Evolutionary conservation across 2,113 vertebrate species (phyloP), one percentile per base, ranked within the genome.

Genomic region (Alligator sinensis): DNA sequence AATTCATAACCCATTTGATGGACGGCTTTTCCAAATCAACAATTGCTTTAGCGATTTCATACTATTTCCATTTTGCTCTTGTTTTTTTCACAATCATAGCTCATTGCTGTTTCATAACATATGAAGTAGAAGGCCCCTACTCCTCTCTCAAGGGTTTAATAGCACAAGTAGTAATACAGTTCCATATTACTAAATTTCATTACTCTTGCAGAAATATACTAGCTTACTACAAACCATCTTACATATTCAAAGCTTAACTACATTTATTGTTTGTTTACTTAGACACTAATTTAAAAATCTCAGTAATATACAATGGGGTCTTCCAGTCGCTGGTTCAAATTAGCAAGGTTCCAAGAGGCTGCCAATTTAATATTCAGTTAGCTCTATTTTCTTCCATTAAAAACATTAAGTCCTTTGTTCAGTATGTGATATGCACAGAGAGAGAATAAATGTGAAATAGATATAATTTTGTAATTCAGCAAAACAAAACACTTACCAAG

Each of bases 401-500:
- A 84, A 90, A 57, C 1, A 14, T 63, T 2, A 91, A 54, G 16
- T 54, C 5, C 2, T 66, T 89, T 79, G 54, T 75, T 81, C 54
- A 30, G n/a, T 47, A 68, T n/a, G 16, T 47, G 11, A 57, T 83
- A 62, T 1, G 58, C 47, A 82, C 86, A 47, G 47, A 47, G 70
- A 47, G 34, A 47, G 47, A 54, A 66, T 79, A 86, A 80, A 79
- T 5, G 22, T 74, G 34, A 81, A 75, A 55, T 80, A 82, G 58
- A 21, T 90, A 62, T 62, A 79, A 80, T 80, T 55, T 68, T 64
- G 25, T 80, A 68, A 64, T 47, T 47, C 66, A 55, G 57, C 72
- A 68, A 27, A 94, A 79, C 11, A 89, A 68, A 95, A 85, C 0
- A 81, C 61, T 74, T 88, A 82, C 80, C 80, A 89, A 80, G 87